Evolutionary conservation across 53 echinoderm and acorn worm genomes (phyloP), one percentile per base, ranked within the genome.

Genomic region (Hippasteria phrygiana): DNA sequence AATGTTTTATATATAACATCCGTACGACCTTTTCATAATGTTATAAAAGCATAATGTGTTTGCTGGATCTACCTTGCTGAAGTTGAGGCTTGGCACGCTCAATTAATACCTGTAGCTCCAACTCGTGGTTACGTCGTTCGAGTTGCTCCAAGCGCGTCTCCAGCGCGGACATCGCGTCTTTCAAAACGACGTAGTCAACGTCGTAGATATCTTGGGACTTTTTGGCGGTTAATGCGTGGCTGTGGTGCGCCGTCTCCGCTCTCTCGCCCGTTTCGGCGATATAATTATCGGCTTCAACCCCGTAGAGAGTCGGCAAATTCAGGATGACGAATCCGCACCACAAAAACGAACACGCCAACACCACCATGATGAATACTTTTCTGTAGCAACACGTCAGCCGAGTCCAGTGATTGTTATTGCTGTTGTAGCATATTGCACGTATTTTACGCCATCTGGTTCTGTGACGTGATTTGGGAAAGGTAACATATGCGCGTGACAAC

Each of bases 71-170:
- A 20, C 37, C 41, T 86, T n/a, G 18, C 2, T n/a, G 11, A 2
- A n/a, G 1, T 26, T 45, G 46, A 17, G 55, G 18, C 17, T 55
- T 55, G 56, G 4, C 17, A 53, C 16, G 7, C 24, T 33, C 62
- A 33, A 59, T 9, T 47, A 51, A 2, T 11, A 70, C 53, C n/a
- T 31, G 11, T 47, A 41, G 33, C 29, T 64, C 65, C 65, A 55
- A 36, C 1, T 65, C 45, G 38, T 34, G 81, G 83, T 79, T 89
- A 13, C 73, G 89, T 17, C 29, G 36, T 20, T 89, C 89, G 27
- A 80, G 73, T n/a, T 79, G 73, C 1, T 24, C 2, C 2, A 42
- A 32, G 43, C 82, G 73, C 7, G 20, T n/a, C 3, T 79, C 29
- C 3, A 90, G 43, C 4, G 26, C 43, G 9, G 46, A 22, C 34